Conservation (phyloP, 2,113 vertebrate genomes). For the Dascyllus trimaculatus region DNA sequence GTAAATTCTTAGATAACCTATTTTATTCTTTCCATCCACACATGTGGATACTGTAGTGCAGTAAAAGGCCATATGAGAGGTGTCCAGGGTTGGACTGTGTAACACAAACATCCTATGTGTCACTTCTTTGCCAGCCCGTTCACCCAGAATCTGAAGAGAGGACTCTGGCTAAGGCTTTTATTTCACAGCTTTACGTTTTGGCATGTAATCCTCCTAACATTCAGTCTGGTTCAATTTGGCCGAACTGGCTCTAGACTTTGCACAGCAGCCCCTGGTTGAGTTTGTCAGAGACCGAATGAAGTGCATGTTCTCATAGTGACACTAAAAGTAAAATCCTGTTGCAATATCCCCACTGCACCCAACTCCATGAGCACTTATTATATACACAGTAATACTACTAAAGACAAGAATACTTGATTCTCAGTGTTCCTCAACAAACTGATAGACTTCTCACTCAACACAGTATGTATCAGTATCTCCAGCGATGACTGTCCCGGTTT, state of each 20-base stretch:
- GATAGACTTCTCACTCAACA: not conserved
- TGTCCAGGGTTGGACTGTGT: not conserved
- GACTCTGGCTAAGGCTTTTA: not conserved
- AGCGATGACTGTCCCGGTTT: not conserved
- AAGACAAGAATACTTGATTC: not conserved
- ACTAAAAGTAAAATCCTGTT: not conserved
- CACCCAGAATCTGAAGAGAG: not conserved
- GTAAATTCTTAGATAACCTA: not conserved
- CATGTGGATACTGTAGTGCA: not conserved
- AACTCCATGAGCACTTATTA: conserved; percentile 14
- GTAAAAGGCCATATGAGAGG: not conserved
- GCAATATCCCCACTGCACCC: not conserved
- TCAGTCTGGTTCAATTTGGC: not conserved
- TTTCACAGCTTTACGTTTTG: not conserved
- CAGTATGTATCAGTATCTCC: not conserved
- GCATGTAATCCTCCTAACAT: too few species aligned
- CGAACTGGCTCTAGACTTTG: not conserved
- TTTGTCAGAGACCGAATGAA: not conserved
- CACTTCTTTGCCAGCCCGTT: not conserved
- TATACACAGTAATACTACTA: not conserved
- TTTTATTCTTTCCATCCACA: conserved; percentile 8
- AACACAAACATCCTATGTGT: not conserved
- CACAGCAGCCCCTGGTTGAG: not conserved
- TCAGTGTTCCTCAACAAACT: not conserved
- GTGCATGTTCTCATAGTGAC: not conserved